These are phyloP conservation scores for Solenopsis fugax DNA, from an alignment of 1,140 invertebrate species.

Conservation along the genomic window DNA sequence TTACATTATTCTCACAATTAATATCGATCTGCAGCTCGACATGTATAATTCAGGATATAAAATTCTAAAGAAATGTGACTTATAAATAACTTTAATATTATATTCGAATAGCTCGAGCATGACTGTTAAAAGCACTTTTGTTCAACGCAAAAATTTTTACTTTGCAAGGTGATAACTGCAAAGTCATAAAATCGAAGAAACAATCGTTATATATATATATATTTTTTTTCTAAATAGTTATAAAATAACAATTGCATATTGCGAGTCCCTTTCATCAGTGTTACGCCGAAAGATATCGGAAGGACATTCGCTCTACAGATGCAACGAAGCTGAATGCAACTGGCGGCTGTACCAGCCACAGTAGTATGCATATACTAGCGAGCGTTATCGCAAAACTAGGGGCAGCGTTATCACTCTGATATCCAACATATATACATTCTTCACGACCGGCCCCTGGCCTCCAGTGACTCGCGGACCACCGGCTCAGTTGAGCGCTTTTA, in stretches of 20 bases:
- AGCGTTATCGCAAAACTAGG: conserved; percentile 78
- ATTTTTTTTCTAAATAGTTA: neutral
- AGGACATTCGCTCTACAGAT: conserved; percentile 22
- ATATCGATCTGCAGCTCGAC: neutral
- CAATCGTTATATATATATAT: neutral
- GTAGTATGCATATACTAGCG: conserved; percentile 42
- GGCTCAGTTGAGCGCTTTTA: conserved; percentile 73
- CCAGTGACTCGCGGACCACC: conserved; percentile 82
- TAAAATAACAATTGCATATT: neutral
- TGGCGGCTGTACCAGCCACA: conserved; percentile 62
- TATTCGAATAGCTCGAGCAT: neutral
- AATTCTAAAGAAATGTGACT: neutral
- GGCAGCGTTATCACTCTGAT: conserved; percentile 83
- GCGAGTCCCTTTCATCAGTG: neutral
- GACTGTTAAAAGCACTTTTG: neutral
- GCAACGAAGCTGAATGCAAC: conserved; percentile 25
- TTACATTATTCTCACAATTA: neutral
- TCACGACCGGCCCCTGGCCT: conserved; percentile 78
- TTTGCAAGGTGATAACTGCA: neutral
- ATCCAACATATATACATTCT: conserved; percentile 83
- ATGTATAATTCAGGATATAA: neutral
- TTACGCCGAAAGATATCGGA: neutral
- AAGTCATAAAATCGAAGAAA: neutral
- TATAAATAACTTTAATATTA: neutral
- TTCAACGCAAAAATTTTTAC: neutral